These are phyloP conservation scores for Ptilodon capucinus DNA, from an alignment of 2,888 invertebrate genomes.

Conservation along the genomic window DNA sequence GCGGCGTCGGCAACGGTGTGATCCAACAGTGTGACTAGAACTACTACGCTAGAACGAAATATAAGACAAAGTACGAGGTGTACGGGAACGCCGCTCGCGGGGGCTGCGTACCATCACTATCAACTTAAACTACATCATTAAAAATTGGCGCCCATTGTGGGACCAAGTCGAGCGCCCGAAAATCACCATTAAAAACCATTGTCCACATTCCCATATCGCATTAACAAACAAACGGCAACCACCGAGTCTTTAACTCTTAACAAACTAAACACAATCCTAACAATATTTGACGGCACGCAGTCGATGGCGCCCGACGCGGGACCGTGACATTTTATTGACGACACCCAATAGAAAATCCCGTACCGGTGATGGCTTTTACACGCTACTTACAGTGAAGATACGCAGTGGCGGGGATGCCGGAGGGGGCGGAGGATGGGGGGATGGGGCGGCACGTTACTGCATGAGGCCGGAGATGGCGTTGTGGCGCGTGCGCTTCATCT, in stretches of 20 bases:
- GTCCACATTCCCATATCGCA: neutral
- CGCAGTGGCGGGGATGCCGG: neutral
- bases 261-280: neutral
- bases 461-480: slow-evolving; percentile 89
- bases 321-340: neutral
- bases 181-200: neutral
- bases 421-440: slow-evolving; percentile 1
- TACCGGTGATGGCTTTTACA: neutral
- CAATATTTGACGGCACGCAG: neutral
- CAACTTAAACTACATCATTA: neutral
- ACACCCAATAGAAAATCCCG: neutral
- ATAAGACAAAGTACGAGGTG: slow-evolving; percentile 14
- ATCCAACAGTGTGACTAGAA: slow-evolving; percentile 47
- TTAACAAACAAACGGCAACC: neutral
- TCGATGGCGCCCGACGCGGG: neutral
- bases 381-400: neutral
- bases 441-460: slow-evolving; percentile 76
- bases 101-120: neutral
- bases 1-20: slow-evolving; percentile 23
- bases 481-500: slow-evolving; percentile 96
- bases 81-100: slow-evolving; percentile 12
- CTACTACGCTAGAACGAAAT: slow-evolving; percentile 38
- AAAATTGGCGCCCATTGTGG: neutral
- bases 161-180: neutral
- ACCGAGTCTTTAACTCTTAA: neutral